Base-by-base conservation (phyloP, 2,797 vertebrate genomes). In the Notolepis coatsorum region DNA sequence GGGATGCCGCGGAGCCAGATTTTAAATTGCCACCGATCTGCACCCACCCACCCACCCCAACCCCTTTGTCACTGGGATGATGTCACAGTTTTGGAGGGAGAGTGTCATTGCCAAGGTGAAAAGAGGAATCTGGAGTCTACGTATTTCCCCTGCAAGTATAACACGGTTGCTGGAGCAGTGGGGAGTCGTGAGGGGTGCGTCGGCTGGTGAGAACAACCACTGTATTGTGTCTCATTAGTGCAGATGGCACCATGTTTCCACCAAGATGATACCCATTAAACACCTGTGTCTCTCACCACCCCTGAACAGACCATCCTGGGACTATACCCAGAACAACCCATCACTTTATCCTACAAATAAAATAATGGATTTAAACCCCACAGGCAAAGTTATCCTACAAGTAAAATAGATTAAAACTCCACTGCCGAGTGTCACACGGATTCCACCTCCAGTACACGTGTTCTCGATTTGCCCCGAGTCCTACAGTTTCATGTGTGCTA, bases 91-190 rank as follows among this genome's bases (percentile, higher is more conserved):
- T 82, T 60, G 25, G 77, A 55, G 45, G 72, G 71, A 54, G 68
- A 60, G 30, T 72, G 79, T 86, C 75, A 85, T 88, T 82, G 77
- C 79, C 86, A 87, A 86, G 87, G 88, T 85, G 87, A 90, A 77
- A 48, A 52, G 61, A 55, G 13, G 41, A 43, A 31, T 65, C 60
- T 71, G 61, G 33, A 27, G 61, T 41, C n/a, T 13, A 24, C 30
- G 12, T 21, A 46, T n/a, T 23, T 18, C n/a, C 17, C 18, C 13
- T 15, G 17, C 41, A 37, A n/a, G n/a, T n/a, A n/a, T n/a, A n/a
- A n/a, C n/a, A n/a, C n/a, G n/a, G n/a, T n/a, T n/a, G n/a, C n/a
- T n/a, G n/a, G n/a, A n/a, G n/a, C n/a, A n/a, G n/a, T n/a, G n/a
- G n/a, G n/a, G n/a, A n/a, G n/a, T n/a, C n/a, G n/a, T n/a, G n/a